phyloP scores from a whole-genome alignment of 2,113 vertebrate species.

The Chlorodrepanis virens region DNA sequence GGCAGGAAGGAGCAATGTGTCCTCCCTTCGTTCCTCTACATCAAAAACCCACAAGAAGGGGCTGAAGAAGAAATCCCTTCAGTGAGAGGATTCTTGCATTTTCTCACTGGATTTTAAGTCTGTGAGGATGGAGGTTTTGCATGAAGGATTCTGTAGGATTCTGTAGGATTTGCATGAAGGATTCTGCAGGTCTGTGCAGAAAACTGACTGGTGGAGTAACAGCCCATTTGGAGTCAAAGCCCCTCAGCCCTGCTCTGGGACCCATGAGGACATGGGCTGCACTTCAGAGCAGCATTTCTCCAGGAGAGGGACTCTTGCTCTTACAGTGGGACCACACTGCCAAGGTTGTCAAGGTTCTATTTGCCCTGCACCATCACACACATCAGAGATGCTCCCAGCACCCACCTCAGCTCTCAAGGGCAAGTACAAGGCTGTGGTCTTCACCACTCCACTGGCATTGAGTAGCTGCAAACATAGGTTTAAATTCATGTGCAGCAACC shows the following conservation, averaged over 20 bases:
- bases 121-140: not conserved
- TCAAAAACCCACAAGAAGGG: not conserved
- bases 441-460: not conserved
- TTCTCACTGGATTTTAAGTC: not conserved
- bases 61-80: not conserved
- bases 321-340: not conserved
- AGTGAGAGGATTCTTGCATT: not conserved
- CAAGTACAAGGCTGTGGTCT: not conserved
- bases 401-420: not conserved
- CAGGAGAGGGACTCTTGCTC: not conserved
- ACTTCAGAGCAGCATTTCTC: not conserved
- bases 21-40: not conserved
- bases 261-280: rapidly evolving
- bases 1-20: not conserved
- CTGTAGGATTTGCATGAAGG: not conserved
- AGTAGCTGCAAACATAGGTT: not conserved
- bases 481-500: not conserved
- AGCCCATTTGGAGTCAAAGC: not conserved
- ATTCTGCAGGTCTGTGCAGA: not conserved
- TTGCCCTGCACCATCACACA: not conserved
- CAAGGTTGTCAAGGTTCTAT: not conserved
- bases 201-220: not conserved
- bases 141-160: not conserved
- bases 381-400: not conserved
- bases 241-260: not conserved